Conservation (phyloP, 2,113 vertebrate genomes). For the Vidua chalybeata region DNA sequence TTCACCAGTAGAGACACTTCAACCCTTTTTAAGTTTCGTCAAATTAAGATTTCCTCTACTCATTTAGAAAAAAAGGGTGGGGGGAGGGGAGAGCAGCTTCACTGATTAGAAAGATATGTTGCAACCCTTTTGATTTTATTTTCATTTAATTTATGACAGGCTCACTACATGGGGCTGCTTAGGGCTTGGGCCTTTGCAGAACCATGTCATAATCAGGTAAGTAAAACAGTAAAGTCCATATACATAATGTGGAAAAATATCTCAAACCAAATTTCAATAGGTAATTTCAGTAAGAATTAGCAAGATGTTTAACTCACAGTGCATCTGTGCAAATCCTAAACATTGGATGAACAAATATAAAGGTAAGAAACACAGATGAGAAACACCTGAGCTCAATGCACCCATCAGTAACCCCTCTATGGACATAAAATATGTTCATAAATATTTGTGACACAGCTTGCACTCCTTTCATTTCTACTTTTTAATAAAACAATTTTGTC, state of each 20-base stretch:
- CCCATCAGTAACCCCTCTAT: neutral
- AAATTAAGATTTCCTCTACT: neutral
- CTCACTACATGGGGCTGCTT: neutral
- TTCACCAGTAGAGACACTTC: neutral
- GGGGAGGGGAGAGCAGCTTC: neutral
- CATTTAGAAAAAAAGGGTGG: fast-evolving
- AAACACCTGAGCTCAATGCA: neutral
- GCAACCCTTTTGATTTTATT: neutral
- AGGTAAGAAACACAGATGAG: neutral
- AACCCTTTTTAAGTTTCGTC: neutral
- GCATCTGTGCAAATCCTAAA: neutral
- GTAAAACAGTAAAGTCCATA: neutral
- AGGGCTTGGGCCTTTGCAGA: neutral
- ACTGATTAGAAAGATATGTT: neutral
- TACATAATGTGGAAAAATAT: neutral
- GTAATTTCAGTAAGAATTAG: neutral
- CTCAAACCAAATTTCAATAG: neutral
- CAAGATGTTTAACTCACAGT: neutral
- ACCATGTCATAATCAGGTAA: neutral
- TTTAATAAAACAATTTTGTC: neutral
- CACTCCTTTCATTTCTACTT: neutral
- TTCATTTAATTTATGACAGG: neutral
- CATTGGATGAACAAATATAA: neutral
- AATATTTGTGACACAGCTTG: neutral
- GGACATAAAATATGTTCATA: neutral